Percentiles rank a stretch among this genome's conserved stretches.
phyloP scores from a whole-genome alignment of 2,113 vertebrate species.

The Marmota monax region DNA sequence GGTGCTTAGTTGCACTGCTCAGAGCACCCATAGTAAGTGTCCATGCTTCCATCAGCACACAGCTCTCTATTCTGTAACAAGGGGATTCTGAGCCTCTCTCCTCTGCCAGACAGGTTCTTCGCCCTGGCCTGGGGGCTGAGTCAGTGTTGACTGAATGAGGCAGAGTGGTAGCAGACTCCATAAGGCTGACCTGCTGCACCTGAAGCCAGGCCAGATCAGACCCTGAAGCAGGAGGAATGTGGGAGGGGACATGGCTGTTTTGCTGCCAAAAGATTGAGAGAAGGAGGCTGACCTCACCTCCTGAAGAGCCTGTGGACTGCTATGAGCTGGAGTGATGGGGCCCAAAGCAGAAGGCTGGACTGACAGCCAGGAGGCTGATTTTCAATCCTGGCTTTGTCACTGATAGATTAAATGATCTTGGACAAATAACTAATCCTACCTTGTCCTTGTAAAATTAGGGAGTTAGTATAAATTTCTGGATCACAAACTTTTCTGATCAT shows the following conservation, averaged over 20 bases:
- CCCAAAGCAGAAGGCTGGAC: not conserved
- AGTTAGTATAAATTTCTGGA: not conserved
- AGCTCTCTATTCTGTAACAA: not conserved
- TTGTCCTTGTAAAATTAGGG: not conserved
- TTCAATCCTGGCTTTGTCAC: not conserved
- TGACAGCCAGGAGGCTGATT: not conserved
- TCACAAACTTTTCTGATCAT: not conserved
- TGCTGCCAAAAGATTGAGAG: not conserved
- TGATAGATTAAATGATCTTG: not conserved
- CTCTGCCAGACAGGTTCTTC: too few relatives aligned
- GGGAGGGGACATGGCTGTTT: not conserved
- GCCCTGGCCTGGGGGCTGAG: not conserved
- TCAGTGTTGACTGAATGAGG: not conserved
- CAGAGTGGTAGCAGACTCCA: not conserved
- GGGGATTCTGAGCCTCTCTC: not conserved
- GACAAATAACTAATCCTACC: not conserved
- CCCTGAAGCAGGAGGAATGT: not conserved
- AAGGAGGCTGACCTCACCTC: not conserved
- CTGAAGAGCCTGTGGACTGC: not conserved
- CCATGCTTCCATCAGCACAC: not conserved
- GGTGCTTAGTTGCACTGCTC: not conserved
- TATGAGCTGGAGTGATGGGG: not conserved
- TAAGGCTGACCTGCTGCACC: not conserved
- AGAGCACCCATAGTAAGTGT: not conserved
- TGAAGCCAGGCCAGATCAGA: not conserved